Conservation (phyloP, 2,113 vertebrate species). For the Chlorodrepanis virens region DNA sequence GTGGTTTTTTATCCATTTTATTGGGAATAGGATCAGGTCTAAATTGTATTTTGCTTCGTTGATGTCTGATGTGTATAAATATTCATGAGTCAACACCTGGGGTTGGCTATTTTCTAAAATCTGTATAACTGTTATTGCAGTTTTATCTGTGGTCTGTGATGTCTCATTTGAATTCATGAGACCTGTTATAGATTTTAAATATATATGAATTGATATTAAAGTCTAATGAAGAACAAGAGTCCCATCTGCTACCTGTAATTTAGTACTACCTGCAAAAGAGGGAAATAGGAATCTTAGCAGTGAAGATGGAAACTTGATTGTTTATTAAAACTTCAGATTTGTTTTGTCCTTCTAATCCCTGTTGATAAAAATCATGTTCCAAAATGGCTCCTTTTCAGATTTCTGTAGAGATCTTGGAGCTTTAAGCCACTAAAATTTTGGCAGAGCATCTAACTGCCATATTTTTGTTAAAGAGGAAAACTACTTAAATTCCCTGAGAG, state of each 20-base stretch:
- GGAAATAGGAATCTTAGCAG: neutral
- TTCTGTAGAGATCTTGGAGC: neutral
- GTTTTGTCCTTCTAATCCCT: constrained; percentile 6
- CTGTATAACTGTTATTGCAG: neutral
- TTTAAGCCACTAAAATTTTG: neutral
- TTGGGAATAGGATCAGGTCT: neutral
- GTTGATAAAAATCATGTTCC: neutral
- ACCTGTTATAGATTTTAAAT: constrained; percentile 32
- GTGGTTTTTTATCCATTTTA: neutral
- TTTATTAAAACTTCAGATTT: constrained; percentile 3
- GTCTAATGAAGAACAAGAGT: constrained; percentile 14
- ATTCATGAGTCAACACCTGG: constrained; percentile 40
- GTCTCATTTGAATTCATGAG: constrained; percentile 50
- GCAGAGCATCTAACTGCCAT: neutral
- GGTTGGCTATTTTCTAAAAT: constrained; percentile 21
- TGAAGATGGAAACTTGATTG: neutral
- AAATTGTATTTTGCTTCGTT: neutral
- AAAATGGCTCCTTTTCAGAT: neutral
- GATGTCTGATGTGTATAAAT: neutral
- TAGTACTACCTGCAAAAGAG: neutral
- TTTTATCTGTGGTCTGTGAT: neutral
- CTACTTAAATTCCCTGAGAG: neutral
- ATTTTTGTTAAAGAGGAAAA: neutral
- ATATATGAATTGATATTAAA: constrained; percentile 45
- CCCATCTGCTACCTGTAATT: constrained; percentile 20